Base-by-base conservation (phyloP, 2,888 invertebrate genomes). In the Colostygia pectinataria region DNA sequence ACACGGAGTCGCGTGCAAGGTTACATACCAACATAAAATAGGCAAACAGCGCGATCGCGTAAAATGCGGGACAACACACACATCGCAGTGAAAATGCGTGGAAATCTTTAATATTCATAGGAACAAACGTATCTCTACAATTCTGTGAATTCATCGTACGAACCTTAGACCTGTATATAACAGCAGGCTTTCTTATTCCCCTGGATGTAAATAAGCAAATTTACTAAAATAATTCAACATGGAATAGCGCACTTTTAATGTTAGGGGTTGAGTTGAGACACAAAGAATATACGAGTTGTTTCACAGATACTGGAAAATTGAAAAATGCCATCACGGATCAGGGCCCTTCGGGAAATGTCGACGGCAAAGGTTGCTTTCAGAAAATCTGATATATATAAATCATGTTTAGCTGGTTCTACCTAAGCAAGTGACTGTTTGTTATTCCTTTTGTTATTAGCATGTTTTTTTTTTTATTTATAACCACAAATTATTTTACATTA, bases 81-180 rank as follows among this genome's bases (percentile, higher is more conserved):
- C 75, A 79, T 82, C 80, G 77, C 76, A 73, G 68, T 78, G 79
- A 86, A 85, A 88, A 85, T 86, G 74, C 77, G 78, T 75, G 76
- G 83, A 84, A 87, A 89, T 89, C 83, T 87, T 87, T 88, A 87
- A 87, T 87, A 89, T 89, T 88, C 87, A 89, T 88, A 86, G 88
- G 18, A 84, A 80, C n/a, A 13, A 8, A 13, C 84, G 79, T 84
- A 83, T 80, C 77, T 82, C 80, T 85, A 83, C 85, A 82, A 88
- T 87, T 89, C 87, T 85, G 77, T 85, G 88, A 90, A 88, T 84
- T 82, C 87, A 83, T 83, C 77, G 84, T 72, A 80, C 83, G 80
- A 85, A 83, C 87, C 88, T 86, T 80, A 76, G 81, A 81, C 83
- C 80, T 80, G 70, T 77, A 84, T 70, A 72, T 74, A 80, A 83